Evolutionary conservation across 2,797 vertebrate species (phyloP), one percentile per base, ranked within the genome.

Genomic region (Hypotaenidia philippensis): DNA sequence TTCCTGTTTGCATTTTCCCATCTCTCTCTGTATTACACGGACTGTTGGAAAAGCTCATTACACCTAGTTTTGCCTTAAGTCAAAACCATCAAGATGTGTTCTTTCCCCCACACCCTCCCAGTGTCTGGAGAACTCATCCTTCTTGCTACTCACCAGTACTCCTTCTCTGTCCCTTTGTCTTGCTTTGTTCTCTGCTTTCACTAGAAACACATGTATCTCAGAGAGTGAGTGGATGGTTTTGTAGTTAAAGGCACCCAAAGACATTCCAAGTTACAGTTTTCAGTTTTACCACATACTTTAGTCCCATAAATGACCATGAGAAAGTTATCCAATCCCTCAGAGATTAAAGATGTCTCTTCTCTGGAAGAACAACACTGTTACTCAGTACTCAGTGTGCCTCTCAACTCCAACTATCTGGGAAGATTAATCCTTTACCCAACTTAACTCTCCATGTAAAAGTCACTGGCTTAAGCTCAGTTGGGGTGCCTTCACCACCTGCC

Each of bases 271-370:
- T 70, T 71, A 64, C 34, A 89, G 52, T 29, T 81, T 78, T 65
- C 1, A 0, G 26, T 32, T 75, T 89, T 87, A 61, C 65, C 66
- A 56, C 69, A 65, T 38, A 61, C 9, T 94, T 95, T 9, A 80
- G 56, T 89, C 44, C 44, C 61, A 91, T 50, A 60, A 89, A 87
- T 2, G 9, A 77, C 59, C 87, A 87, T 56, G 36, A 92, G 74
- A 86, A 95, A 88, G 32, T 81, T 81, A 41, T 65, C 88, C 70
- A 88, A 1, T 83, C 55, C 89, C 82, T 72, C 82, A 61, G 85
- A 92, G 84, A 89, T 31, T 66, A 1, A 79, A 84, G 44, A 36
- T 76, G 38, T 49, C 47, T 70, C 1, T 32, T 41, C 55, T 82
- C 63, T 89, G 36, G 47, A 79, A 82, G 53, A 74, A 15, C 11